A percentile compares a stretch with the other conserved stretches of the same genome.
Evolutionary conservation across 2,113 vertebrate genomes (phyloP).

Genomic region (Microtus richardsoni): DNA sequence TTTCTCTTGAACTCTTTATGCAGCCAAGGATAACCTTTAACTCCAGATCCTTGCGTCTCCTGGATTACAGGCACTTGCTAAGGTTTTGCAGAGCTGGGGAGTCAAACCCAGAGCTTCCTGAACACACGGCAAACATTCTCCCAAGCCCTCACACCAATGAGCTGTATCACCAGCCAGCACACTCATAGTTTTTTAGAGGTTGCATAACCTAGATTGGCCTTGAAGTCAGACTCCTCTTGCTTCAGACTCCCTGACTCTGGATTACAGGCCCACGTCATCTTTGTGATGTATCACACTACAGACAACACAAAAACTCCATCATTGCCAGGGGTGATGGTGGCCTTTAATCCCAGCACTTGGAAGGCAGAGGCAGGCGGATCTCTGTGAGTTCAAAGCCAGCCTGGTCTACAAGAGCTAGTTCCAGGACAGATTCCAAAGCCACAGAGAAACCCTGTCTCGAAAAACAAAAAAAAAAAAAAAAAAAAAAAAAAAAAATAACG

Average conservation of each 20-base stretch:
- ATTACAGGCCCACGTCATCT: background rate
- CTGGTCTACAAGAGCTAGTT: background rate
- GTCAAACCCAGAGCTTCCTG: background rate
- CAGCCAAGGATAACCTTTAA: background rate
- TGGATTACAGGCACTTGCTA: background rate
- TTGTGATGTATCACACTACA: background rate
- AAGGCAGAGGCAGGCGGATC: background rate
- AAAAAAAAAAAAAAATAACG: background rate
- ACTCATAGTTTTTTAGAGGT: background rate
- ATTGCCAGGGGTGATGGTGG: background rate
- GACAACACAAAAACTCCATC: background rate
- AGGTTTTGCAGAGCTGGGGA: background rate
- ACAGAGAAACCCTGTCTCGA: background rate
- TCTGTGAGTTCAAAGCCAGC: background rate
- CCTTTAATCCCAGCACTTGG: background rate
- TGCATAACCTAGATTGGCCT: background rate
- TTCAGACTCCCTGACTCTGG: background rate
- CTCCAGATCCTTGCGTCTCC: background rate
- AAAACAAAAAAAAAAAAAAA: background rate
- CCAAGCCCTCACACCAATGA: background rate
- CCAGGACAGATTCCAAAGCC: background rate
- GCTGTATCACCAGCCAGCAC: too few species aligned
- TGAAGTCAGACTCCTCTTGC: background rate
- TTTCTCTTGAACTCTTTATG: background rate
- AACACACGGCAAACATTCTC: background rate